Evolutionary conservation across 2,888 invertebrate species (phyloP).

Genomic region (Dolomedes plantarius): DNA sequence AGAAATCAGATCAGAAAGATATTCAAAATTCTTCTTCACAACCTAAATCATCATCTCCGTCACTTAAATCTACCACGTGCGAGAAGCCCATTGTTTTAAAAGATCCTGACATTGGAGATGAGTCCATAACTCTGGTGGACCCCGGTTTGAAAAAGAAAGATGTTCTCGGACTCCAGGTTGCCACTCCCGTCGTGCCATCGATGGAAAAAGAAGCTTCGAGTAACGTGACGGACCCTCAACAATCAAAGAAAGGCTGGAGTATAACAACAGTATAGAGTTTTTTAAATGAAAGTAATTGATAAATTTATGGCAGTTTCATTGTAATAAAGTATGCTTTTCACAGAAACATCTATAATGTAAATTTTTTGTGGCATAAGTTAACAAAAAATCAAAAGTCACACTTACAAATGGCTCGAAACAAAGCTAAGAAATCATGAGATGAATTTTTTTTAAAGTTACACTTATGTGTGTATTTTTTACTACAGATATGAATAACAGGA

Average conservation of each 20-base stretch:
- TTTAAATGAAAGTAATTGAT: background rate
- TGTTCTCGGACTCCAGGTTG: conserved; percentile 38
- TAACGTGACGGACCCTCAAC: conserved; percentile 1
- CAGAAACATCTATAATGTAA: too few relatives aligned
- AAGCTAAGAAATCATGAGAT: too few relatives aligned
- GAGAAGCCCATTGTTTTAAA: conserved; percentile 33
- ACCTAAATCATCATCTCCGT: conserved; percentile 33
- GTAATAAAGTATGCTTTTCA: conserved; percentile 3
- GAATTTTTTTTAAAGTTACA: too few relatives aligned
- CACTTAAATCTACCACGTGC: background rate
- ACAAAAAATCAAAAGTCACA: too few relatives aligned
- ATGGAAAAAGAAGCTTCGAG: conserved; percentile 43
- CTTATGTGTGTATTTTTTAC: too few relatives aligned
- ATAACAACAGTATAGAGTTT: conserved; percentile 63
- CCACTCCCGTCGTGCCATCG: conserved; percentile 53
- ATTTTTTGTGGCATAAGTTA: too few relatives aligned
- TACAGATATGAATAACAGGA: too few relatives aligned
- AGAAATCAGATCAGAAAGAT: conserved; percentile 24
- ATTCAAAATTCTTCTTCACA: conserved; percentile 19
- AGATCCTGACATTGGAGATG: conserved; percentile 58
- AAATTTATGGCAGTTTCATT: background rate
- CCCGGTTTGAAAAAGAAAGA: conserved; percentile 43
- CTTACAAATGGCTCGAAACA: too few relatives aligned
- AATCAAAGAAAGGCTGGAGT: conserved; percentile 66
- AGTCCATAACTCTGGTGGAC: conserved; percentile 24